Evolutionary conservation across 2,113 vertebrate species (phyloP).

Genomic region (Gadus chalcogrammus): DNA sequence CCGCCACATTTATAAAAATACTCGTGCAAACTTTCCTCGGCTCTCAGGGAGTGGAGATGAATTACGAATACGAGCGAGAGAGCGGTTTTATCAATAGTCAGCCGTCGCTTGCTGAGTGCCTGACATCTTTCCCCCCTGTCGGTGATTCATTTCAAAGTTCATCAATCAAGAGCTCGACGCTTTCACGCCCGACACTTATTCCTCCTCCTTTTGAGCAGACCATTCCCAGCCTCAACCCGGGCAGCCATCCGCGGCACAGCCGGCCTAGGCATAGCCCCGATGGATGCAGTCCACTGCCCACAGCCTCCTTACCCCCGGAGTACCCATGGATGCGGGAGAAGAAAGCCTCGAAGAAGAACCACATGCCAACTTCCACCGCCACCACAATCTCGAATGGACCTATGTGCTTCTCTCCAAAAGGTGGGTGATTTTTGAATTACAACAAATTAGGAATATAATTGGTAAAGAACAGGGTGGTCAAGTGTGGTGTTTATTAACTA

Average conservation of each 20-base stretch:
- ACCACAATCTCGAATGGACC: constrained; percentile 78
- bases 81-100: constrained; percentile 99
- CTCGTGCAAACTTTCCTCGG: constrained; percentile 91
- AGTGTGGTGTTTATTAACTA: constrained; percentile 8
- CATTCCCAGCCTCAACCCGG: constrained; percentile 97
- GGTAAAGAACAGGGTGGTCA: neutral
- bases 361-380: constrained; percentile 76
- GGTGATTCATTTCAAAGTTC: constrained; percentile 99
- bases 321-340: constrained; percentile 99
- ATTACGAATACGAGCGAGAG: constrained; percentile 99
- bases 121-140: constrained; percentile 99
- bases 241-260: constrained; percentile 96
- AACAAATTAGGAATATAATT: no score
- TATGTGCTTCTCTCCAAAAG: constrained; percentile 92
- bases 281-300: constrained; percentile 87
- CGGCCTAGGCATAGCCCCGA: constrained; percentile 92
- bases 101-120: constrained; percentile 99
- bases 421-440: constrained; percentile 69
- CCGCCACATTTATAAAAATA: constrained; percentile 79
- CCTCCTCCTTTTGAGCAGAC: constrained; percentile 99
- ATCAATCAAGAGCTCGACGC: constrained; percentile 99
- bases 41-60: constrained; percentile 97
- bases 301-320: constrained; percentile 90
- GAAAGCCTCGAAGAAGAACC: constrained; percentile 93
- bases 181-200: constrained; percentile 99